Conservation (phyloP, 2,888 invertebrate genomes). For the Pachliopta kotzebuea region DNA sequence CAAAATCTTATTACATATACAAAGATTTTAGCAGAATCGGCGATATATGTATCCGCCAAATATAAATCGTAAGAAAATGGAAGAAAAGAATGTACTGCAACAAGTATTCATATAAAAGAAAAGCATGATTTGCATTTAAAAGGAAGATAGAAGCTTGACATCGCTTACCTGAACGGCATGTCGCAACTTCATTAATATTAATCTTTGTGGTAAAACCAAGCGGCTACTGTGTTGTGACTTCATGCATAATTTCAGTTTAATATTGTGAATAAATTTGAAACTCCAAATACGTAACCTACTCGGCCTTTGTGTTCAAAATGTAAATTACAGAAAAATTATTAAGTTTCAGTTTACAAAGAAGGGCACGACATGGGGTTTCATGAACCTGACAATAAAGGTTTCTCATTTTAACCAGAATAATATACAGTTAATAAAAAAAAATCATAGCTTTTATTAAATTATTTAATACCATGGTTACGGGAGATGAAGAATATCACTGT, state of each 20-base stretch:
- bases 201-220: constrained; percentile 57
- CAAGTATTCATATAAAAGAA: constrained; percentile 33
- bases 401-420: too few species aligned
- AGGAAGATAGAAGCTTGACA: constrained; percentile 56
- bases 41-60: too few species aligned
- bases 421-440: too few species aligned
- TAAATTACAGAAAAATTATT: constrained; percentile 12
- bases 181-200: constrained; percentile 76
- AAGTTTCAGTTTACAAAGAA: too few species aligned
- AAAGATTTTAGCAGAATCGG: too few species aligned
- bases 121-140: constrained; percentile 68
- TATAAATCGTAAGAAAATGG: not conserved
- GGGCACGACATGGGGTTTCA: too few species aligned
- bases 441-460: too few species aligned
- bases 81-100: constrained; percentile 21
- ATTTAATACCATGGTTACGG: too few species aligned
- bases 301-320: constrained; percentile 19
- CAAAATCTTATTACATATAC: too few species aligned
- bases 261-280: constrained; percentile 69
- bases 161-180: constrained; percentile 58
- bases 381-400: too few species aligned
- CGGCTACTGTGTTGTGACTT: constrained; percentile 61
- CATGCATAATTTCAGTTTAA: constrained; percentile 70
- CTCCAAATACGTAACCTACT: constrained; percentile 38
- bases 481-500: too few species aligned